Base-by-base conservation (phyloP, 2,113 vertebrate species). In the Cercocebus atys region DNA sequence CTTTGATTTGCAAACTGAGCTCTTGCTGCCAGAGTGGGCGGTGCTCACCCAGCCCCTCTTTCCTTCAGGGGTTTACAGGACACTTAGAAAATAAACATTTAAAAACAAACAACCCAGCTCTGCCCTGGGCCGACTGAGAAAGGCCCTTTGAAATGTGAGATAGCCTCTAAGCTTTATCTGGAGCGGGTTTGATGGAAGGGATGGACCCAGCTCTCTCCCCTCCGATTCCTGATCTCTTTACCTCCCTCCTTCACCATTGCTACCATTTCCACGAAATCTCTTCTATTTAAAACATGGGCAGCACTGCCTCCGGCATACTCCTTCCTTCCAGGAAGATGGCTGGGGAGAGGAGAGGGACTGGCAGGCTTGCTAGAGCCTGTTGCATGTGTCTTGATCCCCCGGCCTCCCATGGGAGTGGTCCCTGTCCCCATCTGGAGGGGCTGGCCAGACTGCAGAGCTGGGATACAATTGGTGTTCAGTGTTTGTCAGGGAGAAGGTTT, bases 381-480 rank as follows among this genome's bases (percentile, higher is more conserved):
- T 0, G 6, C 45, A 1, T 25, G 27, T 83, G 38, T 35, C 40
- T 47, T 45, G n/a, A 16, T 7, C 35, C 12, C 13, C 5, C 0
- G 9, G 8, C 17, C 18, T 38, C 52, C 16, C 64, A 32, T 32
- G 0, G 8, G 61, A n/a, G 17, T 5, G 17, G 76, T 10, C 32
- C 3, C 50, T 20, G 25, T 27, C 40, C 57, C 35, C 0, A 5
- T 3, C 64, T 3, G 16, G 55, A 25, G 4, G 47, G 11, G 2
- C 86, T 0, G 16, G 17, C 64, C 0, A 0, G 32, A 12, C 64
- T 4, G 52, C 80, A 43, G 2, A 20, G 64, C 84, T 0, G 3
- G 1, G 43, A 10, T 2, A 1, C 2, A 0, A 0, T 1, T 5
- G 8, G 18, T 3, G 6, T 1, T 0, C 0, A 3, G 52, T 0